Evolutionary conservation across 2,888 invertebrate genomes (phyloP).

Genomic region (Mycogona germanica): DNA sequence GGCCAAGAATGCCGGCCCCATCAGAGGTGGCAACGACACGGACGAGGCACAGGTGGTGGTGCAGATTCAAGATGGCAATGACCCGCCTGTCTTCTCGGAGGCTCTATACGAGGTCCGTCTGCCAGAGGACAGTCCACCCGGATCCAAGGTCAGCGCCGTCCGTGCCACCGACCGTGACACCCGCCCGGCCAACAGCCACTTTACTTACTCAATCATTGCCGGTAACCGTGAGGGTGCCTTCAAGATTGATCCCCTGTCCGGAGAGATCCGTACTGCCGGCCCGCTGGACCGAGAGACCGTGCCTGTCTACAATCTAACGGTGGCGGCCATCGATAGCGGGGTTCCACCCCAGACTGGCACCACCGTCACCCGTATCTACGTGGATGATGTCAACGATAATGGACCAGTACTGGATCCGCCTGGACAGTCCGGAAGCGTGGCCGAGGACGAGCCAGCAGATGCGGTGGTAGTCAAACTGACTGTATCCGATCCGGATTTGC

Average conservation of each 20-base stretch:
- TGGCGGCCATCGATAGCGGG: conserved; percentile 83
- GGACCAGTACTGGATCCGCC: conserved; percentile 67
- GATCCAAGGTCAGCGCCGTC: conserved; percentile 61
- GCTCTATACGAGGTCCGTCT: conserved; percentile 62
- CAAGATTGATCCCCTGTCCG: conserved; percentile 74
- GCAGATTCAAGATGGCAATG: conserved; percentile 89
- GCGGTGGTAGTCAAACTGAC: conserved; percentile 71
- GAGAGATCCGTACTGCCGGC: conserved; percentile 60
- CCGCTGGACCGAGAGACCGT: conserved; percentile 68
- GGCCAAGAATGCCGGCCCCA: conserved; percentile 89
- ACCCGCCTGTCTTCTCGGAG: conserved; percentile 84
- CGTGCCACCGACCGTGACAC: conserved; percentile 86
- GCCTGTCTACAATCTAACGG: conserved; percentile 55
- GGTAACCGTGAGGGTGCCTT: conserved; percentile 74
- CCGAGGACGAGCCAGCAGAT: conserved; percentile 74
- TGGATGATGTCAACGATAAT: conserved; percentile 87
- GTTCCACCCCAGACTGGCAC: conserved; percentile 86
- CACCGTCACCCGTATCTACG: conserved; percentile 60
- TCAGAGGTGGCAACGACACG: conserved; percentile 86
- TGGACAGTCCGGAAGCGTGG: conserved; percentile 59
- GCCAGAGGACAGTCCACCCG: conserved; percentile 63
- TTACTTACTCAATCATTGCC: conserved; percentile 74
- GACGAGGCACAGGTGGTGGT: conserved; percentile 90
- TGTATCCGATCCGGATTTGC: conserved; percentile 77
- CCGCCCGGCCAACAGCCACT: conserved; percentile 78